phyloP scores from a whole-genome alignment of 2,797 vertebrate genomes.

The Channallabes apus region DNA sequence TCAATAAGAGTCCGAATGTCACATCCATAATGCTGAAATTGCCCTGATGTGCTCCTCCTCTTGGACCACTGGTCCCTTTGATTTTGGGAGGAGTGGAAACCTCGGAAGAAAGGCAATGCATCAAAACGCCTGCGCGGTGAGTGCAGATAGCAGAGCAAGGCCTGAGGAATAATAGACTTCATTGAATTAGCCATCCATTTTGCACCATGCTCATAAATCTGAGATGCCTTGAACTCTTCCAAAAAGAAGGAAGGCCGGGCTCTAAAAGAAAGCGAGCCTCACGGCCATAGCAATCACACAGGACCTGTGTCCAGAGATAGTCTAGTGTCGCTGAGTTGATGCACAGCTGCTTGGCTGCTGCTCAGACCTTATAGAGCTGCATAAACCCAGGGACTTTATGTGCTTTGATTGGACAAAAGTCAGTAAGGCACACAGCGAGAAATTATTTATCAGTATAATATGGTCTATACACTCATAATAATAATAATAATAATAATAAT shows the following conservation, averaged over 20 bases:
- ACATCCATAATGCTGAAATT: constrained; percentile 11
- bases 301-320: constrained; percentile 38
- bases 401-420: constrained; percentile 34
- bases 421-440: constrained; percentile 21
- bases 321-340: constrained; percentile 50
- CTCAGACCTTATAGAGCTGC: constrained; percentile 47
- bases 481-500: background rate
- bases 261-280: constrained; percentile 54
- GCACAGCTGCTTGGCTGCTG: constrained; percentile 39
- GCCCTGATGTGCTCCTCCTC: constrained; percentile 46
- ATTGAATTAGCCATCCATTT: constrained; percentile 74
- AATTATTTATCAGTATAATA: constrained; percentile 37
- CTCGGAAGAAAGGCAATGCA: constrained; percentile 68
- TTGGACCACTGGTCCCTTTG: constrained; percentile 57
- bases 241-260: constrained; percentile 55
- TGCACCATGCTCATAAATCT: constrained; percentile 67
- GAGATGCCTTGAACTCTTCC: constrained; percentile 69
- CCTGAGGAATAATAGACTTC: constrained; percentile 72
- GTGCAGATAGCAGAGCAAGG: constrained; percentile 68
- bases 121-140: constrained; percentile 69
- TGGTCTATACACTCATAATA: constrained; percentile 20
- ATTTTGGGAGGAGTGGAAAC: constrained; percentile 59
- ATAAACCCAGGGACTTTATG: constrained; percentile 41
- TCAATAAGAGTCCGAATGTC: constrained; percentile 19
- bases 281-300: constrained; percentile 43